Evolutionary conservation across 1,140 invertebrate genomes (phyloP), one percentile per base, ranked within the genome.

Genomic region (Trichonephila clavipes): DNA sequence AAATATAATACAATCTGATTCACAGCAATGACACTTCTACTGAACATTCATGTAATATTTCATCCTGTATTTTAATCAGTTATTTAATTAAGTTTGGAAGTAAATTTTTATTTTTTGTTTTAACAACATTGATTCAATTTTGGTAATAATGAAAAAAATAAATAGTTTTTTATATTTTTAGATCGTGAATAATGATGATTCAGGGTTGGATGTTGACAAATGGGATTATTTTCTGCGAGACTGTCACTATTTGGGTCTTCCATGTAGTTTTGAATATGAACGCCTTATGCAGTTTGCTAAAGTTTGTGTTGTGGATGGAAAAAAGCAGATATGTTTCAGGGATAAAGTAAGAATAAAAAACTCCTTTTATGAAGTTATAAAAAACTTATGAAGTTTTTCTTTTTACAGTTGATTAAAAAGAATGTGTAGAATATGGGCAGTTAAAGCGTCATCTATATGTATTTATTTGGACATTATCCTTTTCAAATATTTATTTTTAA

Each of bases 201-300:
- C 96, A 94, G 96, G 96, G 24, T 96, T 97, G 58, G 97, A 98
- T 96, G 97, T 97, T 8, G 97, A 97, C 95, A 97, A 97, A 95
- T 97, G 96, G 96, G 97, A 97, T 95, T 97, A 97, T 94, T 96
- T 97, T 81, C 95, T 96, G 19, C 95, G 97, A 89, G 97, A 97
- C 95, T 96, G 96, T 51, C 95, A 96, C 66, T 95, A 96, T 92
- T 94, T 97, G 7, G 96, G 96, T 16, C 95, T 97, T 1, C 93
- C 93, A 21, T 96, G 95, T 81, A 95, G 95, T 44, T 97, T 97
- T 95, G 96, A 96, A 94, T 96, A 96, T 93, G 82, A 94, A 21
- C 95, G 96, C 34, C 95, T 96, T 85, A 95, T 96, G 59, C 95
- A 95, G 58, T 96, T 95, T 95, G 95, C 95, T 14, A 93, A 96